Evolutionary conservation across 2,888 invertebrate genomes (phyloP).

Genomic region (Drosophila trichaetosa): DNA sequence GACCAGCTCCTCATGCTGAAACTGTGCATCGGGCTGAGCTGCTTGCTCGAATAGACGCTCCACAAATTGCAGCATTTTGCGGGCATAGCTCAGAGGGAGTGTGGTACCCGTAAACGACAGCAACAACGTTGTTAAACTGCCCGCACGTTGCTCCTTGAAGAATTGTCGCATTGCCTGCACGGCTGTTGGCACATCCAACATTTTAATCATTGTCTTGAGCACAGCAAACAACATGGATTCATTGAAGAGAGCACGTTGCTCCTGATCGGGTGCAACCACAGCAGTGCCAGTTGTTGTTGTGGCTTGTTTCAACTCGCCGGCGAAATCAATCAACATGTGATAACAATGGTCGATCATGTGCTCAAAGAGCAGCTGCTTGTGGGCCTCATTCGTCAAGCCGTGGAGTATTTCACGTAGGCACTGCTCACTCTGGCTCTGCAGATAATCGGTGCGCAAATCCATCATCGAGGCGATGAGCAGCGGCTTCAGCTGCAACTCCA

Average conservation of each 20-base stretch:
- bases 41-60: constrained; percentile 89
- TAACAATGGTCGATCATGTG: constrained; percentile 89
- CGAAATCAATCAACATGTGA: constrained; percentile 88
- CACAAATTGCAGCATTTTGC: constrained; percentile 92
- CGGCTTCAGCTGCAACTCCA: constrained; percentile 79
- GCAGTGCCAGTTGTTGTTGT: not conserved
- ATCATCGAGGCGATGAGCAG: constrained; percentile 88
- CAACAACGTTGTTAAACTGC: constrained; percentile 91
- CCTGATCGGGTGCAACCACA: constrained; percentile 25
- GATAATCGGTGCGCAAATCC: constrained; percentile 91
- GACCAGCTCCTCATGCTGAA: constrained; percentile 88
- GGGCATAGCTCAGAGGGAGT: constrained; percentile 89
- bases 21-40: constrained; percentile 88
- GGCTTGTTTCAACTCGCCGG: constrained; percentile 81
- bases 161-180: constrained; percentile 93
- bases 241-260: constrained; percentile 77
- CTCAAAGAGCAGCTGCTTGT: constrained; percentile 88
- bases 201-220: constrained; percentile 92
- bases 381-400: constrained; percentile 86
- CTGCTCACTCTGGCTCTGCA: constrained; percentile 88
- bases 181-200: constrained; percentile 93
- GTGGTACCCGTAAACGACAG: constrained; percentile 92
- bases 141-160: constrained; percentile 88
- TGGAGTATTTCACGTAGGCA: constrained; percentile 86
- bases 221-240: constrained; percentile 83